A percentile compares a stretch with the other conserved stretches of the same genome.
Conservation (phyloP, 2,113 vertebrate species). For the Paradoxurus hermaphroditus region DNA sequence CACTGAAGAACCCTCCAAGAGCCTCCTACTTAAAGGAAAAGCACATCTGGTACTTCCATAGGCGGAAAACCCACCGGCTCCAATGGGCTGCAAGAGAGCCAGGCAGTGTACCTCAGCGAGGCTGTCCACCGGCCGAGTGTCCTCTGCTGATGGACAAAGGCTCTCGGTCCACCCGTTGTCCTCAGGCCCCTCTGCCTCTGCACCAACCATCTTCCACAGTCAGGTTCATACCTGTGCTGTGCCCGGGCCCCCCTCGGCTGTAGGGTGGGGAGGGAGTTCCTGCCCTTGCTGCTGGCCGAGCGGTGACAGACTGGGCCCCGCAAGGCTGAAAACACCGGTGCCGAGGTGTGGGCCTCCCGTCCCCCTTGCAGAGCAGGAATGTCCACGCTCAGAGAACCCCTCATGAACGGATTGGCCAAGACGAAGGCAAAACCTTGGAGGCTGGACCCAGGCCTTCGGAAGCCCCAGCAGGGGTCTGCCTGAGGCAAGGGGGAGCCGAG, state of each 20-base stretch:
- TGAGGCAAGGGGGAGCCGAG: neutral
- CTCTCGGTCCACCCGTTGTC: neutral
- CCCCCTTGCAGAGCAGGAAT: neutral
- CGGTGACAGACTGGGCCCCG: neutral
- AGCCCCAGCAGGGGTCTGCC: neutral
- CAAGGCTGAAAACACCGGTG: neutral
- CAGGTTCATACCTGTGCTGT: neutral
- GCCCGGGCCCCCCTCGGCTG: neutral
- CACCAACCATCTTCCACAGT: neutral
- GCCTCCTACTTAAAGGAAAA: neutral
- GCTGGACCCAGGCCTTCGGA: neutral
- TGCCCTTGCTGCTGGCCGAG: neutral
- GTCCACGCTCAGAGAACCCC: neutral
- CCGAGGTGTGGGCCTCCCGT: neutral
- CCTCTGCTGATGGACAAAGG: neutral
- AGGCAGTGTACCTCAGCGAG: neutral
- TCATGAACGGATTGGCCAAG: fast-evolving
- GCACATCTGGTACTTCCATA: neutral
- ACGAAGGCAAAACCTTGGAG: neutral
- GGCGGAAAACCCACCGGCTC: neutral
- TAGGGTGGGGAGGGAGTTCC: neutral
- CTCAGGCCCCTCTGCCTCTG: neutral
- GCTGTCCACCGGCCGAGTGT: neutral
- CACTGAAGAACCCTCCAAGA: neutral
- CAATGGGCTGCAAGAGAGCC: neutral